These are phyloP conservation scores for Neuroterus valhalla DNA, from an alignment of 1,140 invertebrate genomes.

Conservation along the genomic window DNA sequence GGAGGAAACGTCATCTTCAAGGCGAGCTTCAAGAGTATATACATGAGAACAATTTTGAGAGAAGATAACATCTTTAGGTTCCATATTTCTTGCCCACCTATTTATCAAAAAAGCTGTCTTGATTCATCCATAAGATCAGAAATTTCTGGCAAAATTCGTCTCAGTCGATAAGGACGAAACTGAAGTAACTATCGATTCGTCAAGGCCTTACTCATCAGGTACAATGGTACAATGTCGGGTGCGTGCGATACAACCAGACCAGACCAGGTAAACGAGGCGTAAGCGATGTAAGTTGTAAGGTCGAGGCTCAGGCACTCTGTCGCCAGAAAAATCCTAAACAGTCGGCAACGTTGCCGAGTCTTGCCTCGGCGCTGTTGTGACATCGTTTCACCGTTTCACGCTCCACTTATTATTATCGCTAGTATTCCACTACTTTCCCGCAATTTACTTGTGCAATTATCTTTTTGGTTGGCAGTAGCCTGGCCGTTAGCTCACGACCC, in stretches of 20 bases:
- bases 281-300: conserved; percentile 59
- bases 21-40: too few relatives aligned
- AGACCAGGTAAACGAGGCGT: conserved; percentile 50
- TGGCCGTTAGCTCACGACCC: neutral
- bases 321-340: conserved; percentile 68
- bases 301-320: conserved; percentile 54
- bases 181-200: conserved; percentile 59
- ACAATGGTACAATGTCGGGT: conserved; percentile 40
- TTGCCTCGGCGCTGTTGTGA: conserved; percentile 54
- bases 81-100: too few relatives aligned
- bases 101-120: too few relatives aligned
- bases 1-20: neutral
- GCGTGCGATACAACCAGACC: conserved; percentile 38
- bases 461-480: neutral
- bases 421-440: conserved; percentile 54
- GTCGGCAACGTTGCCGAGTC: conserved; percentile 65
- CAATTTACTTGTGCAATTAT: neutral
- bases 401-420: conserved; percentile 61
- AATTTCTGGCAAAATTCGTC: conserved; percentile 34
- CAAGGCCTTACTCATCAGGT: conserved; percentile 56
- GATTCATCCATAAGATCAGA: too few relatives aligned
- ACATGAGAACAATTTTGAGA: neutral
- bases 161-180: conserved; percentile 50
- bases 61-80: too few relatives aligned
- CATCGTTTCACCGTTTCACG: conserved; percentile 64